Percentiles rank a stretch among this genome's conserved stretches.
Evolutionary conservation across 2,888 invertebrate species (phyloP).

Genomic region (Ornithoptera priamus): DNA sequence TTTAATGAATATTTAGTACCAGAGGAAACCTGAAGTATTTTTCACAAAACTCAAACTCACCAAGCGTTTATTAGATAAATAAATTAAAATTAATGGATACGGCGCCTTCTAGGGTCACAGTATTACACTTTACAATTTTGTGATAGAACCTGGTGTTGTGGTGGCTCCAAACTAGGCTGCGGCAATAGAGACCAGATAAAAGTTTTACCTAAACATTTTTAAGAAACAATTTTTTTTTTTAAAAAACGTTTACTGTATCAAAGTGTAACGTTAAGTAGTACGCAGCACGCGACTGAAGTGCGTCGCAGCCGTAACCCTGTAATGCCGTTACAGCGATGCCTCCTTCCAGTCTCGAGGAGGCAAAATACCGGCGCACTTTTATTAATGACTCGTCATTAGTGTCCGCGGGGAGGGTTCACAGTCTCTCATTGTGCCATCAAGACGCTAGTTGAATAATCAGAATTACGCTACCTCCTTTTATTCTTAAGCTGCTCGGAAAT

Average conservation of each 20-base stretch:
- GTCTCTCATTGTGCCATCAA: slow-evolving; percentile 16
- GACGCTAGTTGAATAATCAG: slow-evolving; percentile 22
- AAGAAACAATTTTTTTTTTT: not conserved
- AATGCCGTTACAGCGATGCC: slow-evolving; percentile 9
- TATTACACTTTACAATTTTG: no score
- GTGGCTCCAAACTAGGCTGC: no score
- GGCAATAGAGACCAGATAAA: no score
- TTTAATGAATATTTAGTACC: no score
- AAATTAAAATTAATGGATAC: no score
- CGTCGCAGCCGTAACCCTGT: slow-evolving; percentile 1
- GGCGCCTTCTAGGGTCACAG: no score
- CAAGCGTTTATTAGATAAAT: no score
- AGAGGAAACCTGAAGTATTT: no score
- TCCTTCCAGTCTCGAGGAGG: slow-evolving; percentile 1
- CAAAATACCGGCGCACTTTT: slow-evolving; percentile 16
- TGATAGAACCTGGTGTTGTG: no score
- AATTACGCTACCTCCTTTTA: slow-evolving; percentile 5
- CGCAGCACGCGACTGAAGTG: not conserved
- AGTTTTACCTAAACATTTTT: not conserved
- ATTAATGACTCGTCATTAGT: slow-evolving; percentile 25
- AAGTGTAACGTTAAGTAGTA: not conserved
- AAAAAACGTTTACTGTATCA: not conserved
- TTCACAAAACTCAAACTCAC: no score
- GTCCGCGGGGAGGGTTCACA: slow-evolving; percentile 14
- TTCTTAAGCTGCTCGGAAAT: slow-evolving; percentile 5